Base-by-base conservation (phyloP, 2,888 invertebrate species). In the Argyresthia albistria region DNA sequence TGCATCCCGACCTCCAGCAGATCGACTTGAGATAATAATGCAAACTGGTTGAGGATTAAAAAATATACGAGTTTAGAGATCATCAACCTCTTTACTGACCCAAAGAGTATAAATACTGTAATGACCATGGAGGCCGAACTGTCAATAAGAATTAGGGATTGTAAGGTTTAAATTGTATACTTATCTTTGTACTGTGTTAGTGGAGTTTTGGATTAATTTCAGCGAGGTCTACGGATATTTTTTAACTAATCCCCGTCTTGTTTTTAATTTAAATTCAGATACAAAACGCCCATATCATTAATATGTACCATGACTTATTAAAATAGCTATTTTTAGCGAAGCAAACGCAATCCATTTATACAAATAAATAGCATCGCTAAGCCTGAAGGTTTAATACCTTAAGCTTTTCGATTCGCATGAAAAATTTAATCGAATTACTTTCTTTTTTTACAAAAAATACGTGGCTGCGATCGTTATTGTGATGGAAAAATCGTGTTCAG, bases 141-240 rank as follows among this genome's bases (percentile, higher is more conserved):
- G 80, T 83, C 82, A 80, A 76, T 78, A 75, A 73, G 77, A 74
- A 82, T 83, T 82, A 82, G 66, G 69, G 68, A 78, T 53, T 51
- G 46, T 42, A 42, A 50, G 50, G 25, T 15, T 43, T 50, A 50
- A 50, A 50, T 50, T 25, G 42, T 50, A 12, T 14, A 43, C 8
- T 36, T 37, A n/a, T 48, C 15, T 35, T 37, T 36, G 16, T 46
- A 11, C n/a, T 35, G 16, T 46, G 25, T 15, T 14, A 3, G n/a
- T n/a, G n/a, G n/a, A n/a, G n/a, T n/a, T n/a, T n/a, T n/a, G n/a
- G n/a, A n/a, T n/a, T n/a, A n/a, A n/a, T n/a, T n/a, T n/a, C n/a
- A n/a, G 25, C 4, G 35, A 35, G 46, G 46, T 46, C 25, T 4
- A 25, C 25, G 25, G 25, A 4, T 25, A 2, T 25, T 25, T 25